These are phyloP conservation scores for Aeoliscus strigatus DNA, from an alignment of 2,797 vertebrate species.

Conservation along the genomic window DNA sequence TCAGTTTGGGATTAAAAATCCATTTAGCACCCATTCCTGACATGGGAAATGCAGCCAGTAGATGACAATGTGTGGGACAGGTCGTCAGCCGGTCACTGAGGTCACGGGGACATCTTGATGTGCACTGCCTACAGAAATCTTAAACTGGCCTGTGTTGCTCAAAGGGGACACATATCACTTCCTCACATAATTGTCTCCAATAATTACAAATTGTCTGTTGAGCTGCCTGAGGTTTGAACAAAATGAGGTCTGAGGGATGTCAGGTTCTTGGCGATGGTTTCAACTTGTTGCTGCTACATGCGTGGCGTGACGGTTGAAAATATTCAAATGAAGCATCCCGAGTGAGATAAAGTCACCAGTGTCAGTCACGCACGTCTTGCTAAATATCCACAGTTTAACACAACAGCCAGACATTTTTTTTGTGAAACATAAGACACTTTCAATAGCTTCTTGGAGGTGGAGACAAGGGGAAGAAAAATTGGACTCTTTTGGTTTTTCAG, in stretches of 20 bases:
- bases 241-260: conserved; percentile 16
- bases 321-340: too few species aligned
- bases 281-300: neutral
- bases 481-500: conserved; percentile 68
- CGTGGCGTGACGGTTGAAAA: too few species aligned
- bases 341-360: too few species aligned
- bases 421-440: conserved; percentile 68
- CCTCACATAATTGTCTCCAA: conserved; percentile 63
- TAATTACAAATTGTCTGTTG: conserved; percentile 70
- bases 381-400: conserved; percentile 60
- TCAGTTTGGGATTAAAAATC: conserved; percentile 88
- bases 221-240: conserved; percentile 22
- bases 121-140: conserved; percentile 59
- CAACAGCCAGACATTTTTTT: conserved; percentile 53
- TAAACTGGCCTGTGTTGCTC: conserved; percentile 52
- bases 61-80: conserved; percentile 68
- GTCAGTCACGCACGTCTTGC: too few species aligned
- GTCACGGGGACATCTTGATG: conserved; percentile 75
- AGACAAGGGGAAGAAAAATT: conserved; percentile 65
- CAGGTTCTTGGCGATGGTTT: conserved; percentile 4
- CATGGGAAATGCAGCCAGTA: conserved; percentile 74
- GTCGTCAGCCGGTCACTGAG: conserved; percentile 64
- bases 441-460: conserved; percentile 51
- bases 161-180: conserved; percentile 53
- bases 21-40: conserved; percentile 74